Base-by-base conservation (phyloP, 2,888 invertebrate genomes). In the Pheosia gnoma region DNA sequence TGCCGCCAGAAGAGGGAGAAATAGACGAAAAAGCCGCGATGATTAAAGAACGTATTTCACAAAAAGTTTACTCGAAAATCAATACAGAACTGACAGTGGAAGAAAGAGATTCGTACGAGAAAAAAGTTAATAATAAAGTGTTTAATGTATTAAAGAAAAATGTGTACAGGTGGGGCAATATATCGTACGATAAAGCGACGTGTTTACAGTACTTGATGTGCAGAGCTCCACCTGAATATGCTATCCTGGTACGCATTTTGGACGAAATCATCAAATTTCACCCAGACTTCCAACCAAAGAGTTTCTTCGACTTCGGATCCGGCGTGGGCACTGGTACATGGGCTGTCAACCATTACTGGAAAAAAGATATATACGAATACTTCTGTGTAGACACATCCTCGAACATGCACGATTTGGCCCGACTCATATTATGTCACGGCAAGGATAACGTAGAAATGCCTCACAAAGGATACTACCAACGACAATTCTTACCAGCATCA, bases 231-330 rank as follows among this genome's bases (percentile, higher is more conserved):
- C 94, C 95, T 0, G 97, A 98, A 72, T 98, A 97, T 90, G 95
- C 96, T 0, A 95, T 96, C 4, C 80, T 98, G 49, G 80, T 93
- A 49, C 95, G 94, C 78, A 95, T 98, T 58, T 95, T 98, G 52
- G 91, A 94, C 54, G 98, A 98, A 92, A 96, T 98, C 60, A 89
- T 90, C 58, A 82, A 82, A 51, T 92, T 95, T 59, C 94, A 96
- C 82, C 92, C 94, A 0, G 85, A 95, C 25, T 99, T 97, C 83
- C 92, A 93, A 63, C 99, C 99, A 0, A 90, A 94, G 63, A 95
- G 95, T 65, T 94, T 98, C 71, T 97, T 98, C 74, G 98, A 99
- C 90, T 98, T 97, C 86, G 99, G 99, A 0, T 97, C 98, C 5
- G 99, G 99, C 0, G 90, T 97, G 5, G 98, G 98, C 0, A 96